These are phyloP conservation scores for Podarcis muralis DNA, from an alignment of 2,113 vertebrate species.

Conservation along the genomic window DNA sequence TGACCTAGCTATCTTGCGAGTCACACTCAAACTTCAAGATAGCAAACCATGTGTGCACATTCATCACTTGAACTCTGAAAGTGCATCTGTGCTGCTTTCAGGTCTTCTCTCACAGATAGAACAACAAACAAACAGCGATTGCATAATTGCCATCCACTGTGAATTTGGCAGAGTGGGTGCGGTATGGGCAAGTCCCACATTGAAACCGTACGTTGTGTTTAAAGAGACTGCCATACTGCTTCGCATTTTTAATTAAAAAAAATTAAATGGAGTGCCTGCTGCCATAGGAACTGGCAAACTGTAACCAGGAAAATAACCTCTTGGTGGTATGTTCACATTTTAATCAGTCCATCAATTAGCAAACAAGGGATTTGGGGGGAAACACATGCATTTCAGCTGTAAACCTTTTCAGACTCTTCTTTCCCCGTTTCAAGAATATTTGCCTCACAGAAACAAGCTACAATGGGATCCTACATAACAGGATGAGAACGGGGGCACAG, in stretches of 20 bases:
- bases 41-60: not conserved
- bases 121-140: too few species aligned
- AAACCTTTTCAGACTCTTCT: not conserved
- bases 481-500: not conserved
- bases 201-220: too few species aligned
- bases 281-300: too few species aligned
- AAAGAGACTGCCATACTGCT: too few species aligned
- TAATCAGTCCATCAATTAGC: not conserved
- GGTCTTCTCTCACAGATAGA: not conserved
- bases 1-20: slow-evolving; percentile 16
- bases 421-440: not conserved
- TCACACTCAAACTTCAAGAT: not conserved
- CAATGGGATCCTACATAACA: not conserved
- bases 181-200: too few species aligned
- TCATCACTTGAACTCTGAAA: slow-evolving; percentile 5
- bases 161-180: too few species aligned
- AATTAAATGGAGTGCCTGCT: too few species aligned
- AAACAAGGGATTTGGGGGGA: not conserved
- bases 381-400: too few species aligned
- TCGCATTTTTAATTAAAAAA: too few species aligned
- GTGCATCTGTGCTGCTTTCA: not conserved
- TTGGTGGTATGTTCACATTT: not conserved
- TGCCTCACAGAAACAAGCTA: not conserved
- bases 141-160: too few species aligned
- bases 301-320: too few species aligned